Evolutionary conservation across 2,888 invertebrate species (phyloP).

Genomic region (Cerastoderma edule): DNA sequence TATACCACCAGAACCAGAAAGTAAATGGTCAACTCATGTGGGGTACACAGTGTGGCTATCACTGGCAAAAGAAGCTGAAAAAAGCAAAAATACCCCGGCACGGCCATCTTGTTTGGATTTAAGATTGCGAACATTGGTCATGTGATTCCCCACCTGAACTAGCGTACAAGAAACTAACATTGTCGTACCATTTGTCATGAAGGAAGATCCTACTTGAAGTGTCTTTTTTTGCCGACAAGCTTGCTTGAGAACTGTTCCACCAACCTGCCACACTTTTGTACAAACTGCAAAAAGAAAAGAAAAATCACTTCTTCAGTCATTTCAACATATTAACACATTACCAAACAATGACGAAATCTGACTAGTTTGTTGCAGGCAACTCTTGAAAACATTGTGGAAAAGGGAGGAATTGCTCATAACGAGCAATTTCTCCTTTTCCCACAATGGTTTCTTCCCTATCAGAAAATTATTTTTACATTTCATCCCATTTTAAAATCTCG

Average conservation of each 20-base stretch:
- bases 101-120: too few species aligned
- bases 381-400: background rate
- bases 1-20: too few species aligned
- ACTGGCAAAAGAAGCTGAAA: too few species aligned
- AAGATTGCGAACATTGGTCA: too few species aligned
- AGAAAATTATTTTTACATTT: too few species aligned
- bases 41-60: too few species aligned
- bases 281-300: conserved; percentile 36
- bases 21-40: too few species aligned
- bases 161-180: background rate
- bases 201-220: conserved; percentile 41
- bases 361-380: too few species aligned
- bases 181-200: conserved; percentile 43
- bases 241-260: conserved; percentile 38
- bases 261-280: conserved; percentile 25
- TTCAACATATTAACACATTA: background rate
- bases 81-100: too few species aligned
- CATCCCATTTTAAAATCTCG: too few species aligned
- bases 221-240: conserved; percentile 30
- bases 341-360: background rate
- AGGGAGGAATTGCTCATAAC: background rate
- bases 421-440: conserved; percentile 4
- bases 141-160: too few species aligned
- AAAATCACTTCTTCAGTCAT: background rate
- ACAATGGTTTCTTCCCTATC: background rate